Conservation (phyloP, 92 coral and sea anemone species). For the Parazoanthus atlanticus region DNA sequence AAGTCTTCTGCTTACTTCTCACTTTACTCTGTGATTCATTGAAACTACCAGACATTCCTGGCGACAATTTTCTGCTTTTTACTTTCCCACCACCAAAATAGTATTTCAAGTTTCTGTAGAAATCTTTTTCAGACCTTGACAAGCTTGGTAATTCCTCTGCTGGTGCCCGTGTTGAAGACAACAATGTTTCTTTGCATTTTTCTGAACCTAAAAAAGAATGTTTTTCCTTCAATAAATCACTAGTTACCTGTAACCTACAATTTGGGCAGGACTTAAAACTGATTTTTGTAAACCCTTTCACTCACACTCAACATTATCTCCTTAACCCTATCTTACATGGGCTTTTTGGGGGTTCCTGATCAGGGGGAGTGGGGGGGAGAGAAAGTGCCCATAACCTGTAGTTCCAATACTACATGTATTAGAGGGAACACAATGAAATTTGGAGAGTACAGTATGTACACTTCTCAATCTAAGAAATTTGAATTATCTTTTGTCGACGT, state of each 20-base stretch:
- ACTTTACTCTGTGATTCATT: neutral
- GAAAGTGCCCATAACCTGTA: too few species aligned
- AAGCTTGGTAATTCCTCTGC: neutral
- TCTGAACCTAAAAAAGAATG: neutral
- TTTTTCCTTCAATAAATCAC: neutral
- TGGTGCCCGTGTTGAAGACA: neutral
- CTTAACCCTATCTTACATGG: neutral
- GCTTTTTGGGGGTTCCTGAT: too few species aligned
- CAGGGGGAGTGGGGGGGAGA: too few species aligned
- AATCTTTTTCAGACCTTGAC: constrained; percentile 51
- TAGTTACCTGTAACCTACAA: neutral
- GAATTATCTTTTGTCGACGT: too few species aligned
- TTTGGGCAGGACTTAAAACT: neutral
- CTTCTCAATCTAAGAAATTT: too few species aligned
- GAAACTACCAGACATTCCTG: neutral
- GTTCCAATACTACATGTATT: too few species aligned
- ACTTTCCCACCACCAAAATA: constrained; percentile 67
- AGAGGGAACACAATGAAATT: too few species aligned
- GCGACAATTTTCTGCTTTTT: constrained; percentile 28
- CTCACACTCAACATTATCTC: neutral
- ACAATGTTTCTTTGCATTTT: constrained; percentile 8
- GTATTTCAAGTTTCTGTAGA: constrained; percentile 60
- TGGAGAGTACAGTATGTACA: too few species aligned
- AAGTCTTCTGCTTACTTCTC: constrained; percentile 13
- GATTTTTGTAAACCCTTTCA: neutral